These are phyloP conservation scores for Cheilosia urbana DNA, from an alignment of 2,888 invertebrate genomes.

Conservation along the genomic window DNA sequence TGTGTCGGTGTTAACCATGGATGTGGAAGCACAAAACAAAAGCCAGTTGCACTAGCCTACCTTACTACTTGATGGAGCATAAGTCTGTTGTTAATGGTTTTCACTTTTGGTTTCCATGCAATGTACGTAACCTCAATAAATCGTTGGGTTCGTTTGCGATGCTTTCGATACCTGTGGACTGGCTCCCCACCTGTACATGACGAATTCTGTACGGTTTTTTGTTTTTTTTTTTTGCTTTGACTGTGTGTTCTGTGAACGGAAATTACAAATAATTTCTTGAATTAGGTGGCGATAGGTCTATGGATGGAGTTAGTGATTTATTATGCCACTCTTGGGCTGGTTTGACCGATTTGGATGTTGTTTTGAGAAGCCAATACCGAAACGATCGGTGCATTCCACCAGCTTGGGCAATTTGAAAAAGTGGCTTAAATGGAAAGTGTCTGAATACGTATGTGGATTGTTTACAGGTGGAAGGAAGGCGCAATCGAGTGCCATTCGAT, in stretches of 20 bases:
- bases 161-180: conserved; percentile 28
- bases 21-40: conserved; percentile 31
- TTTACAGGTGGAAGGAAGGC: neutral
- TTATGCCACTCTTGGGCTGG: neutral
- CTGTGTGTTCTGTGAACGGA: conserved; percentile 3
- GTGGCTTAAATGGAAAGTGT: neutral
- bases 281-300: conserved; percentile 13
- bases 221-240: neutral
- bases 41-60: neutral
- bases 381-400: conserved; percentile 14
- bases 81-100: conserved; percentile 59
- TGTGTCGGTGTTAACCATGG: conserved; percentile 49
- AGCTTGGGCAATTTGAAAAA: conserved; percentile 11
- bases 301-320: conserved; percentile 24
- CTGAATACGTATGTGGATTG: neutral
- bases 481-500: neutral
- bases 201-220: neutral
- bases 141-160: conserved; percentile 24
- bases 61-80: conserved; percentile 6
- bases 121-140: conserved; percentile 68
- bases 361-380: conserved; percentile 11
- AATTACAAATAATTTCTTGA: conserved; percentile 31
- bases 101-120: conserved; percentile 72
- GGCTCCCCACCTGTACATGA: neutral
- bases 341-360: conserved; percentile 12